Conservation (phyloP, 2,797 vertebrate genomes). For the Danio kyathit region DNA sequence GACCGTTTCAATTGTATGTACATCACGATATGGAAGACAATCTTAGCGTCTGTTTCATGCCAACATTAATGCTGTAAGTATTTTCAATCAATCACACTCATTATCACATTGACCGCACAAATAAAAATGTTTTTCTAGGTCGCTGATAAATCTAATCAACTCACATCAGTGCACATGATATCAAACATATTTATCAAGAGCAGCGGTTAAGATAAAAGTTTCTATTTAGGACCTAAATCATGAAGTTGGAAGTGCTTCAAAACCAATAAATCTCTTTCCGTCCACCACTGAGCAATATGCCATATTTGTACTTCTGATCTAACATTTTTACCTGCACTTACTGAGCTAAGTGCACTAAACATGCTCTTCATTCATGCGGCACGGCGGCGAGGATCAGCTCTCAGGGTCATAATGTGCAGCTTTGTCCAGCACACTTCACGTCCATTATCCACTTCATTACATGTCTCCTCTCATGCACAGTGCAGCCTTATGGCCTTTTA, state of each 20-base stretch:
- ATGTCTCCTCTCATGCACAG: slow-evolving; percentile 34
- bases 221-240: not conserved
- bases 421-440: slow-evolving; percentile 46
- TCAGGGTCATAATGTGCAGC: slow-evolving; percentile 29
- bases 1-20: no score
- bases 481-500: slow-evolving; percentile 32
- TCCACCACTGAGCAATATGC: slow-evolving; percentile 14
- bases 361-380: slow-evolving; percentile 31
- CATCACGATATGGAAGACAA: no score
- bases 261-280: slow-evolving; percentile 29
- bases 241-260: not conserved
- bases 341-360: slow-evolving; percentile 36
- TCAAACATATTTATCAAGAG: slow-evolving; percentile 20
- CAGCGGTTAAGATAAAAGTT: not conserved
- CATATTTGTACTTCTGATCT: slow-evolving; percentile 10
- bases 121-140: no score
- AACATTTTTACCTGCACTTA: slow-evolving; percentile 43
- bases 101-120: no score
- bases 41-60: no score
- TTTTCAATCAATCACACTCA: no score
- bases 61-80: no score
- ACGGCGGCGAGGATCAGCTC: slow-evolving; percentile 22
- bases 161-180: not conserved
- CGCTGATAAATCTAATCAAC: no score
- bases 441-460: slow-evolving; percentile 57